Base-by-base conservation (phyloP, 2,797 vertebrate species). In the Megaceryle alcyon region DNA sequence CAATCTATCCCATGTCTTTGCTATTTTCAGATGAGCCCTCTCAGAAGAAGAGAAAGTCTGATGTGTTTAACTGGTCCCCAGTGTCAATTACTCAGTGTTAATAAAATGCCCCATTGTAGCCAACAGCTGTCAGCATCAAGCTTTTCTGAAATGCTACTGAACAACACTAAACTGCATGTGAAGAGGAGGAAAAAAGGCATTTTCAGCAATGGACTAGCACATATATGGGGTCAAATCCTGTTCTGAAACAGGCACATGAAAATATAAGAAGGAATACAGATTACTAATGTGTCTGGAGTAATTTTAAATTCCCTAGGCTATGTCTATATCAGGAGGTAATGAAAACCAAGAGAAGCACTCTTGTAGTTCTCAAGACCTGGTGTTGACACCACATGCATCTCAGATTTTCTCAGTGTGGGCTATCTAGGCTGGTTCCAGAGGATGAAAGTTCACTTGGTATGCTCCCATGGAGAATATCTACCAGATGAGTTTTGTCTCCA, bases 401-500 rank as follows among this genome's bases (percentile, higher is more conserved):
- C 39, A 41, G 1, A 7, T 35, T 53, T 83, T 94, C 77, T 83
- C 25, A 43, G 33, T 65, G 76, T 29, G 44, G n/a, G 10, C 54
- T 83, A 3, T 59, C 7, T 46, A 53, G 17, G 31, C 35, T 60
- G 20, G 3, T 71, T 26, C 23, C 13, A 49, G 49, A 78, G 61
- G 31, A 31, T 46, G 20, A 80, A 29, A 23, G 8, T 43, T 64
- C 44, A 28, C 5, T 73, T 1, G 0, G 1, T 31, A 29, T 49
- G n/a, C 14, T 66, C 6, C 33, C 0, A 0, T 23, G 15, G 43
- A 78, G 21, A 73, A 5, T 8, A 51, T 31, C 65, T 64, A 76
- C 6, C 21, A 31, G 19, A 56, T 85, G 19, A 68, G 28, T 64
- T 88, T 71, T 11, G 48, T 25, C 5, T 26, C 26, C 4, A 0